A percentile compares a stretch with the other conserved stretches of the same genome.
phyloP scores from a whole-genome alignment of 2,113 vertebrate genomes.

The Potamarius usumacintae region DNA sequence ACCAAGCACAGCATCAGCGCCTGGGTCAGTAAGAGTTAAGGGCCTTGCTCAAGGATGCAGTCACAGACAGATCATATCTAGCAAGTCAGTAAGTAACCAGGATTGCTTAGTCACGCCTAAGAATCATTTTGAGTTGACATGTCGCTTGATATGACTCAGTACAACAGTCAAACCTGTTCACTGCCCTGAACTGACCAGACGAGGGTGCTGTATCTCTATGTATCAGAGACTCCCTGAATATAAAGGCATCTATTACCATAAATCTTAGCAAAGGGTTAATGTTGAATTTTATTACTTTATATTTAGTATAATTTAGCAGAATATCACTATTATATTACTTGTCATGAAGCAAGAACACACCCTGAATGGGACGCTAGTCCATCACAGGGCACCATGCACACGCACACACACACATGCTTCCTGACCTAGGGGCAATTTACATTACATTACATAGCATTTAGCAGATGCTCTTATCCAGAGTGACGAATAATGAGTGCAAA shows the following conservation, averaged over 20 bases:
- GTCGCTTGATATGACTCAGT: background rate
- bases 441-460: no score
- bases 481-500: no score
- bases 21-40: background rate
- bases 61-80: background rate
- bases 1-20: background rate
- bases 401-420: background rate
- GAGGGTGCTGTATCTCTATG: slow-evolving; percentile 25
- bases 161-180: background rate
- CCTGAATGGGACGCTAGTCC: background rate
- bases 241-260: background rate
- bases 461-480: no score
- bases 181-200: slow-evolving; percentile 21
- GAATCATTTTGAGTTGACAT: background rate
- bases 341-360: background rate
- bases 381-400: background rate
- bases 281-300: background rate
- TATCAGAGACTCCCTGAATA: background rate
- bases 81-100: background rate
- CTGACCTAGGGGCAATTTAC: no score
- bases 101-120: background rate
- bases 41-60: background rate
- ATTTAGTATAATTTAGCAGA: background rate
- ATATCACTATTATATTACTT: background rate
- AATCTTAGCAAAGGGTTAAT: background rate